Evolutionary conservation across 2,888 invertebrate species (phyloP).

Genomic region (Drosophila algonquin): DNA sequence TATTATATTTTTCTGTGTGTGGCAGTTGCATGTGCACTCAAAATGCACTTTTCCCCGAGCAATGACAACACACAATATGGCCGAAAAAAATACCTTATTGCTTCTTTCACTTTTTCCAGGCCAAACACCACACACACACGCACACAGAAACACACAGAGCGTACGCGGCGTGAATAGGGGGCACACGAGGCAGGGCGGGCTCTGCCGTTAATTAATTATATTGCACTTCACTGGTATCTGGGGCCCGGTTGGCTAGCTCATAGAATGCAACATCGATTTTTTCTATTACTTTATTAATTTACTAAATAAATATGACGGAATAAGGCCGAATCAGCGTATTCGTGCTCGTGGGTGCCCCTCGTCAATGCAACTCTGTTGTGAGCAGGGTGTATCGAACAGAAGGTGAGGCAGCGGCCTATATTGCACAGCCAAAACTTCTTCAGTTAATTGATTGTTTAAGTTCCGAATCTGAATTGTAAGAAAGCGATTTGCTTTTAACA

Average conservation of each 20-base stretch:
- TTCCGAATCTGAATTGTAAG: no score
- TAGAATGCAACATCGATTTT: conserved; percentile 25
- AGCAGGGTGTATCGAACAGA: no score
- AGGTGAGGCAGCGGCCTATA: no score
- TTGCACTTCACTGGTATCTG: conserved; percentile 56
- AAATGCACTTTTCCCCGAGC: conserved; percentile 61
- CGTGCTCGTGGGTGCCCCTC: background rate
- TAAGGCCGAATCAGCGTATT: conserved; percentile 40
- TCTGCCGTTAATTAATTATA: conserved; percentile 32
- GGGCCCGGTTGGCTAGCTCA: conserved; percentile 34
- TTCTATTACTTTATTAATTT: conserved; percentile 43
- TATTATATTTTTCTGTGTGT: background rate
- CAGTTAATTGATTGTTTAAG: no score
- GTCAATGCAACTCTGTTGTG: no score
- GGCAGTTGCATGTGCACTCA: conserved; percentile 25
- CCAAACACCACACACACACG: conserved; percentile 35
- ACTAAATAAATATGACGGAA: conserved; percentile 57
- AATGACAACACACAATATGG: conserved; percentile 75
- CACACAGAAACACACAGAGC: conserved; percentile 38
- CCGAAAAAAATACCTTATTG: conserved; percentile 45
- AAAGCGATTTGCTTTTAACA: no score
- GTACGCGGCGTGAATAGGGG: conserved; percentile 34
- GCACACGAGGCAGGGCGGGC: conserved; percentile 10
- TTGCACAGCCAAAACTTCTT: no score
- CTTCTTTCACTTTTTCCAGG: conserved; percentile 52